Percentiles rank a stretch among this genome's conserved stretches.
phyloP scores from a whole-genome alignment of 2,113 vertebrate species.

The Tetrax tetrax region DNA sequence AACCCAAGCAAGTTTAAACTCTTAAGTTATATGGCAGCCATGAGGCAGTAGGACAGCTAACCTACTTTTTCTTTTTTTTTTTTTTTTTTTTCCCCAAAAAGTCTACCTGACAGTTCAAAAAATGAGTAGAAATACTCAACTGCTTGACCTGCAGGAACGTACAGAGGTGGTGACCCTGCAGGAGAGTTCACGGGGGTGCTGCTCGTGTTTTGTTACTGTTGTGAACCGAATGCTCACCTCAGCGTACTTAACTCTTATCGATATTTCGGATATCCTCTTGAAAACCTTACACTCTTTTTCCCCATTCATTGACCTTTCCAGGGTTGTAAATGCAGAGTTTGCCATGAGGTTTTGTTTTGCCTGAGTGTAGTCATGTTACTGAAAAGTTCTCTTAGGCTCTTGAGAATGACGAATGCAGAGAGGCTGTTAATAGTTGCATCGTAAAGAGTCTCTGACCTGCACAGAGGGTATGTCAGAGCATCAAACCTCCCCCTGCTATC shows the following conservation, averaged over 20 bases:
- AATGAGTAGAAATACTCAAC: neutral
- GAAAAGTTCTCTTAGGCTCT: neutral
- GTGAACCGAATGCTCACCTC: neutral
- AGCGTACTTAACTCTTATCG: neutral
- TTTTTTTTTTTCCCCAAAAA: neutral
- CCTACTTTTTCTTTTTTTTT: no score
- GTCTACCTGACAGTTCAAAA: neutral
- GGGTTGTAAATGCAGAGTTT: neutral
- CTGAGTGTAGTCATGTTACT: neutral
- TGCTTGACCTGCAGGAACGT: neutral
- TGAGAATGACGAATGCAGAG: neutral
- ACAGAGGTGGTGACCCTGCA: neutral
- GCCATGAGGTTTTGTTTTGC: neutral
- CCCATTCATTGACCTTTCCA: neutral
- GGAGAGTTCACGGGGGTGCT: neutral
- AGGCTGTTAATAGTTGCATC: neutral
- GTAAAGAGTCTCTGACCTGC: fast-evolving
- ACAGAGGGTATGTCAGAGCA: neutral
- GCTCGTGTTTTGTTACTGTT: neutral
- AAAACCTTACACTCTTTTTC: neutral
- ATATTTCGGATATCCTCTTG: neutral
- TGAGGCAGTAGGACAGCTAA: neutral
- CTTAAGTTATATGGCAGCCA: neutral
- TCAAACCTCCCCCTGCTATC: no score
- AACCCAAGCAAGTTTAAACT: neutral